phyloP scores from a whole-genome alignment of 1,140 invertebrate species.

The Lanistes nyassanus region DNA sequence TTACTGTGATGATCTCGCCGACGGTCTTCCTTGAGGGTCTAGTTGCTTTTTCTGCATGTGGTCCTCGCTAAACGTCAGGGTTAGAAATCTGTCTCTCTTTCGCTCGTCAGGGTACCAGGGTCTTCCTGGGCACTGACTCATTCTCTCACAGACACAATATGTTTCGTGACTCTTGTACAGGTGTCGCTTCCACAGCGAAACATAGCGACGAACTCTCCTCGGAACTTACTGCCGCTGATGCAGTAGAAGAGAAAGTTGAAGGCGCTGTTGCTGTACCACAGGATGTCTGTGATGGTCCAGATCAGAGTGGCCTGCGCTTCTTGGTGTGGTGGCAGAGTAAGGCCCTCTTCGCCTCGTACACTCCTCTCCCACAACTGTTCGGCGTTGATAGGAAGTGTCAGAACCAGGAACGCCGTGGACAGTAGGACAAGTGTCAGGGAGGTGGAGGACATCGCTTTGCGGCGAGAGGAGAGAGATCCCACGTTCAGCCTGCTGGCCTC shows the following conservation, averaged over 20 bases:
- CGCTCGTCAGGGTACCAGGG: no score
- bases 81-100: no score
- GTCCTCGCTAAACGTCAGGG: no score
- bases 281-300: not conserved
- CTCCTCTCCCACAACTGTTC: not conserved
- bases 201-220: slow-evolving; percentile 15
- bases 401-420: not conserved
- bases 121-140: no score
- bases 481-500: not conserved
- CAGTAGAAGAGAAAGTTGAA: slow-evolving; percentile 40
- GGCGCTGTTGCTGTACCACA: slow-evolving; percentile 36
- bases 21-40: no score
- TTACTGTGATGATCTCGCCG: no score
- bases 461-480: not conserved
- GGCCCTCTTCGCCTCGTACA: no score
- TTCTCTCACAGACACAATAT: no score
- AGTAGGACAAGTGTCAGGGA: not conserved
- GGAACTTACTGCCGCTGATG: slow-evolving; percentile 28
- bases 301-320: slow-evolving; percentile 5
- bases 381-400: not conserved
- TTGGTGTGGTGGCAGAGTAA: no score
- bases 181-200: not conserved
- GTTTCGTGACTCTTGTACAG: no score
- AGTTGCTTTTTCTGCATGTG: no score
- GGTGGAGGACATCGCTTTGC: not conserved